Evolutionary conservation across 2,888 invertebrate genomes (phyloP).

Genomic region (Rhaphigaster nebulosa): DNA sequence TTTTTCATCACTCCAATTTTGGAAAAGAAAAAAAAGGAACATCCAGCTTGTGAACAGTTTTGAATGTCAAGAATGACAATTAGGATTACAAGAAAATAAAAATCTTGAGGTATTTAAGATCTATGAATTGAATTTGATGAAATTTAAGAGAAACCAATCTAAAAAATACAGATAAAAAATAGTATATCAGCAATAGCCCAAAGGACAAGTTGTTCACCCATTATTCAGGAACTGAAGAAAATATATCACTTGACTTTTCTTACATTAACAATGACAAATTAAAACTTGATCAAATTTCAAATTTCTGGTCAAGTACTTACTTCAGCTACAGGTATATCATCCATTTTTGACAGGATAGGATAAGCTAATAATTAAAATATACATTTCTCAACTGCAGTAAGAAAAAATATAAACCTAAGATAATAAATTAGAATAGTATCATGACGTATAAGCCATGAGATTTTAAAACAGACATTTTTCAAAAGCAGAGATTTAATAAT

Average conservation of each 20-base stretch:
- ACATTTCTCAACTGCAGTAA: not conserved
- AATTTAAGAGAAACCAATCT: not conserved
- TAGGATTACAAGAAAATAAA: not conserved
- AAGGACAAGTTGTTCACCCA: not conserved
- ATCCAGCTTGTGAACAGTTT: too few relatives aligned
- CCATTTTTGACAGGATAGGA: conserved; percentile 49
- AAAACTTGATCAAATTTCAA: not conserved
- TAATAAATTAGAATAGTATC: not conserved
- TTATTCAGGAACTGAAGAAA: not conserved
- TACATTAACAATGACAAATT: not conserved
- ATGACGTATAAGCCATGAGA: not conserved
- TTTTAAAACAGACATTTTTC: not conserved
- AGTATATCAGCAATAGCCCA: not conserved
- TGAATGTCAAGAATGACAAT: too few relatives aligned
- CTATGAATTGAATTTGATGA: not conserved
- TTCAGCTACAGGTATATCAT: conserved; percentile 51
- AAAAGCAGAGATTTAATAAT: not conserved
- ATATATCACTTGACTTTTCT: not conserved
- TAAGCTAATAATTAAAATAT: conserved; percentile 4
- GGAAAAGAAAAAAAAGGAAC: not conserved
- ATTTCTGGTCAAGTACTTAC: not conserved
- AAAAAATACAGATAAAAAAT: not conserved
- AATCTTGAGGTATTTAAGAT: not conserved
- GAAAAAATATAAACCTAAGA: not conserved
- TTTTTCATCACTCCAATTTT: not conserved